Base-by-base conservation (phyloP, 2,888 invertebrate genomes). In the Podotricha telesiphe region DNA sequence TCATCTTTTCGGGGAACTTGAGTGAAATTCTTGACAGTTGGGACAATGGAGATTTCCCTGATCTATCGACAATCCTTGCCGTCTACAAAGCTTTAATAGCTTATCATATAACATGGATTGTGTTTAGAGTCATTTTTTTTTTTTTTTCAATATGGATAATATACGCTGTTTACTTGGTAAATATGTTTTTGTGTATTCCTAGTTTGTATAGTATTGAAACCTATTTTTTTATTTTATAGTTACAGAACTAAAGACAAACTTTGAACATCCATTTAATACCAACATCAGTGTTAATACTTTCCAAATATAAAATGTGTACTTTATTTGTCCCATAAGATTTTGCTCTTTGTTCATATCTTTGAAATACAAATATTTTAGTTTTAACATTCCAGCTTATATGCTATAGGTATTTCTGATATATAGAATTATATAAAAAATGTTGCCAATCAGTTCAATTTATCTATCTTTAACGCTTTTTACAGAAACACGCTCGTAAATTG, bases 51-150 rank as follows among this genome's bases (percentile, higher is more conserved):
- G 55, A 55, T 0, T 17, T 37, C n/a, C 17, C 34, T 13, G 55
- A 55, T 55, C n/a, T 4, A 6, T 8, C 34, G 55, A 34, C 34
- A 11, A 34, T 65, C 17, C 0, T 73, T 1, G n/a, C 67, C 10
- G 0, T 58, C n/a, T 58, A 15, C n/a, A 42, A 10, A 0, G 58
- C 20, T 20, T 20, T 58, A 3, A 20, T 40, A 58, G 42, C 22
- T 8, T 58, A 42, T 22, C 15, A 42, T 8, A 42, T 42, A 8
- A 0, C 42, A 5, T 42, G 58, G 58, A 40, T 42, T 1, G 15
- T 7, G n/a, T 10, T 58, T 7, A 22, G 20, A 20, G 8, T 7
- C 3, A 20, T 15, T 15, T 58, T 22, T 19, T 3, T 20, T 1
- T n/a, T 42, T 4, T 58, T 58, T 40, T 0, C 19, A 15, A 8